These are phyloP conservation scores for Bhutanitis thaidina DNA, from an alignment of 2,888 invertebrate genomes.

Conservation along the genomic window DNA sequence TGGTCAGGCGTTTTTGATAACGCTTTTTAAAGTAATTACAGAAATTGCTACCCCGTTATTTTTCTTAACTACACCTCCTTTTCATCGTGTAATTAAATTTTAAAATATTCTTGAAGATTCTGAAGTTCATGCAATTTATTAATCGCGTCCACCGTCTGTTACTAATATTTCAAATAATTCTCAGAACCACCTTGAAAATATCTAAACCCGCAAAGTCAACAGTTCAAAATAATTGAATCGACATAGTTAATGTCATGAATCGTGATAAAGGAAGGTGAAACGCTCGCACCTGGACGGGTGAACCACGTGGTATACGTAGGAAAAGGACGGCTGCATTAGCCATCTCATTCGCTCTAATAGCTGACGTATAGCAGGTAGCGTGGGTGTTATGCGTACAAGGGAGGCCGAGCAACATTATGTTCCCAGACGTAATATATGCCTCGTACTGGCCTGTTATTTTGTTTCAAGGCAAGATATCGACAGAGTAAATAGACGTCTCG, in stretches of 20 bases:
- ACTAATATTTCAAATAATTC: too few relatives aligned
- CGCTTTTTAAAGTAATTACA: too few relatives aligned
- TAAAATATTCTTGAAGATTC: too few relatives aligned
- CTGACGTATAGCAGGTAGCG: slow-evolving; percentile 34
- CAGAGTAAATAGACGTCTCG: slow-evolving; percentile 42
- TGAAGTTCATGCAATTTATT: too few relatives aligned
- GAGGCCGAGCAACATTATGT: slow-evolving; percentile 40
- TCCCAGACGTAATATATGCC: slow-evolving; percentile 39
- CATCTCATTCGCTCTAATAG: slow-evolving; percentile 41
- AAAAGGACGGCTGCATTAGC: slow-evolving; percentile 14
- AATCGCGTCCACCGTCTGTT: too few relatives aligned
- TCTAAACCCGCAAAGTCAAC: slow-evolving; percentile 54
- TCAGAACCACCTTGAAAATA: slow-evolving; percentile 40
- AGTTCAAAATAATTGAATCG: slow-evolving; percentile 65
- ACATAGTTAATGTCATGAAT: slow-evolving; percentile 46
- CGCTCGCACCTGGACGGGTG: slow-evolving; percentile 41
- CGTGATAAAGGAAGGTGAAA: slow-evolving; percentile 38
- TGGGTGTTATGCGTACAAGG: slow-evolving; percentile 32
- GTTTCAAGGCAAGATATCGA: slow-evolving; percentile 41
- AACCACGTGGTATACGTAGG: slow-evolving; percentile 39
- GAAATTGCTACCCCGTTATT: too few relatives aligned
- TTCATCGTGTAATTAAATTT: too few relatives aligned
- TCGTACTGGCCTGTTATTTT: slow-evolving; percentile 44
- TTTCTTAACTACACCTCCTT: too few relatives aligned
- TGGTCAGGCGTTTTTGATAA: too few relatives aligned